Evolutionary conservation across 2,888 invertebrate genomes (phyloP).

Genomic region (Macrophya alboannulata): DNA sequence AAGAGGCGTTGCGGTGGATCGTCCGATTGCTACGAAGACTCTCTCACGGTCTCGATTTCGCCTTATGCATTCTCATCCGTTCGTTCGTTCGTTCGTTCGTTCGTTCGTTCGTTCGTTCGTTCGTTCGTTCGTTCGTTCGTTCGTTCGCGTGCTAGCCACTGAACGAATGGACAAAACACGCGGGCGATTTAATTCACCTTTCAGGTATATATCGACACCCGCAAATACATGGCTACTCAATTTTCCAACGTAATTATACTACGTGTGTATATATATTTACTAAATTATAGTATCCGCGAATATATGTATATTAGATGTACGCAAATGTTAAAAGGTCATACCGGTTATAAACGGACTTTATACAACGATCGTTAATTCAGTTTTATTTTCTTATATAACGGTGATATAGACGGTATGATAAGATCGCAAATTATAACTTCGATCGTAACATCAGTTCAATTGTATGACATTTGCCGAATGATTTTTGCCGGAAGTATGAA

Average conservation of each 20-base stretch:
- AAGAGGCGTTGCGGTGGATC: conserved; percentile 45
- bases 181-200: neutral
- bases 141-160: conserved; percentile 30
- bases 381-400: neutral
- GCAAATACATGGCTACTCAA: conserved; percentile 21
- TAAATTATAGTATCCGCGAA: neutral
- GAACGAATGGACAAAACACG: conserved; percentile 26
- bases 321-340: conserved; percentile 10
- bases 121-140: conserved; percentile 35
- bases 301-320: neutral
- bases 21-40: conserved; percentile 33
- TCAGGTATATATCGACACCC: conserved; percentile 3
- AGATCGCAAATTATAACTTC: neutral
- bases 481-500: neutral
- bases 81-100: conserved; percentile 27
- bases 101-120: conserved; percentile 28
- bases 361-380: neutral
- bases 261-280: neutral
- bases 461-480: neutral
- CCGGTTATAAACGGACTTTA: neutral
- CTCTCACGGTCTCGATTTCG: conserved; percentile 49
- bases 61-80: conserved; percentile 39
- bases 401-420: neutral
- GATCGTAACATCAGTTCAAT: neutral
- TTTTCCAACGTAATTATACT: conserved; percentile 13